Percentiles rank a stretch among this genome's conserved stretches.
phyloP scores from a whole-genome alignment of 1,140 invertebrate genomes.

The Atta texana region DNA sequence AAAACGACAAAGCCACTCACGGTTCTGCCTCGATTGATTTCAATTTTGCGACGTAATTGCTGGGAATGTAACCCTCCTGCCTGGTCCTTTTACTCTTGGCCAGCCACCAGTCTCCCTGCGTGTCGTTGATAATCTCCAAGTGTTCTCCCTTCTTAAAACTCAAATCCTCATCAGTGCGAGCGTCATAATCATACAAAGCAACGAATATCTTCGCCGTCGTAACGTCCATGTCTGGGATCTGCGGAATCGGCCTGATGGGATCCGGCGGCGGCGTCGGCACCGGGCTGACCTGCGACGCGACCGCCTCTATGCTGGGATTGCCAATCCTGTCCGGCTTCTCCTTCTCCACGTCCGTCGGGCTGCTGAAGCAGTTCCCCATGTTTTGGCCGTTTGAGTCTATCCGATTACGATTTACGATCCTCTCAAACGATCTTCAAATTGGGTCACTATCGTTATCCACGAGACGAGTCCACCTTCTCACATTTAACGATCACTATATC shows the following conservation, averaged over 20 bases:
- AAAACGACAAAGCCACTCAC: constrained; percentile 89
- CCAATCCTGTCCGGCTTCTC: constrained; percentile 88
- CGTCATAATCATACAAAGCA: constrained; percentile 99
- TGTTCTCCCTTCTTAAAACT: constrained; percentile 99
- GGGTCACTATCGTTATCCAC: not conserved
- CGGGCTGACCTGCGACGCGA: constrained; percentile 87
- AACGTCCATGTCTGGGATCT: constrained; percentile 88
- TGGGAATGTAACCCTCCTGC: constrained; percentile 99
- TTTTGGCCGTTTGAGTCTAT: constrained; percentile 17
- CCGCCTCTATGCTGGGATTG: constrained; percentile 88
- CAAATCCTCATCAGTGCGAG: constrained; percentile 98
- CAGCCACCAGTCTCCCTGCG: constrained; percentile 99
- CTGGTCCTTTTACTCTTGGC: constrained; percentile 97
- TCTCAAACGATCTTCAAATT: not conserved
- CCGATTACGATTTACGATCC: not conserved
- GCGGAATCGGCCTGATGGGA: constrained; percentile 89
- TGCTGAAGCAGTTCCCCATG: constrained; percentile 92
- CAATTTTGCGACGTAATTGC: constrained; percentile 99
- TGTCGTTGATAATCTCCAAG: constrained; percentile 99
- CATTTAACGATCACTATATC: constrained; percentile 7
- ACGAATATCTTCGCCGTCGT: constrained; percentile 96
- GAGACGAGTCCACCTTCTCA: not conserved
- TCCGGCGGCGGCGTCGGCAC: constrained; percentile 89
- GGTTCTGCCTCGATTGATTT: constrained; percentile 99
- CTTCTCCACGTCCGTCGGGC: constrained; percentile 88